Base-by-base conservation (phyloP, 2,888 invertebrate genomes). In the Drosophila infuscata region DNA sequence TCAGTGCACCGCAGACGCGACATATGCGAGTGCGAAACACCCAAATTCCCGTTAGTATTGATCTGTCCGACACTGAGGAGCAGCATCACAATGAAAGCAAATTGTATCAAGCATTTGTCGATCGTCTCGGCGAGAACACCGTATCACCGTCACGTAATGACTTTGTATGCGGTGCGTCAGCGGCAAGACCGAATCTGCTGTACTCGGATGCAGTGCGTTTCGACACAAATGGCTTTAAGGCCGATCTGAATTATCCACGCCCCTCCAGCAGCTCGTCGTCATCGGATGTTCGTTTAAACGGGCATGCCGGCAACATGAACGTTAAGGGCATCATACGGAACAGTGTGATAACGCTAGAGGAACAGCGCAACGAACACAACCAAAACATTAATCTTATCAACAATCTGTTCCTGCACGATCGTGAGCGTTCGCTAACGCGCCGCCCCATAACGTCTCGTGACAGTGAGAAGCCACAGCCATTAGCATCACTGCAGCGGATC, bases 31-130 rank as follows among this genome's bases (percentile, higher is more conserved):
- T 88, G 0, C 77, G 77, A 15, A 75, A 70, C 20, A 43, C 35
- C 58, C 82, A 36, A 77, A 70, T 59, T 6, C 15, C 63, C 81
- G 83, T 57, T 76, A 75, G 57, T 25, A 71, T 92, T 30, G 93
- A 93, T 70, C 88, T 92, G 32, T 93, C 92, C 6, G 93, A 93
- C 67, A 91, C 92, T 17, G 93, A 93, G 9, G 92, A 92, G 52
- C 56, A 56, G 53, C 53, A 53, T 15, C 49, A 67, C 3, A 81
- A 63, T 41, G 74, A 74, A 9, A 68, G 74, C 35, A 70, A 66
- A 11, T 49, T 74, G 20, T 82, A 79, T 58, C 74, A 74, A 35
- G 49, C 70, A 20, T 81, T 79, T 61, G 63, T 62, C 0, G 77
- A 79, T 69, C 81, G 81, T 3, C 56, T 79, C 0, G 65, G 41